phyloP scores from a whole-genome alignment of 1,140 invertebrate species.

The Metopolophium dirhodum region DNA sequence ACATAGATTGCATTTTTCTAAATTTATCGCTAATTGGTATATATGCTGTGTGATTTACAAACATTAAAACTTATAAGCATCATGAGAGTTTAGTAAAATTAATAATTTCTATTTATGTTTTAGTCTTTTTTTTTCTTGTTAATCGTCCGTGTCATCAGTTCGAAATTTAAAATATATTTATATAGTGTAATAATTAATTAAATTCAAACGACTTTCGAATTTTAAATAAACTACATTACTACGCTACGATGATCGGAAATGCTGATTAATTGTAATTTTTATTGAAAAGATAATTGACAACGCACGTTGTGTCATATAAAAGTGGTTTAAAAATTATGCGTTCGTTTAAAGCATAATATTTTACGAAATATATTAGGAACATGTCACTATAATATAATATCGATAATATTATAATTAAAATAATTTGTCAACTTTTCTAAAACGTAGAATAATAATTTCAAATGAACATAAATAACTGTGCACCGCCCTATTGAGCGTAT shows the following conservation, averaged over 20 bases:
- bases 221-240: constrained; percentile 31
- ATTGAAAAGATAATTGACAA: background rate
- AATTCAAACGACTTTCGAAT: constrained; percentile 17
- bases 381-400: background rate
- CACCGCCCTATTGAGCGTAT: background rate
- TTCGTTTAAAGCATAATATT: constrained; percentile 21
- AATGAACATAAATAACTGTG: constrained; percentile 9
- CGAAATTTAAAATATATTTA: constrained; percentile 19
- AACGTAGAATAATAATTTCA: constrained; percentile 19
- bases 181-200: background rate
- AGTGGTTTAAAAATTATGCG: constrained; percentile 15
- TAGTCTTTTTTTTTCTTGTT: background rate
- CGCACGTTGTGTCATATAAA: background rate
- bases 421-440: constrained; percentile 5
- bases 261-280: constrained; percentile 19
- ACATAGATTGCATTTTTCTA: background rate
- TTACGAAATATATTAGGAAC: background rate
- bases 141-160: background rate
- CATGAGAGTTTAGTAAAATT: background rate
- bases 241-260: background rate
- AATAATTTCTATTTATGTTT: background rate
- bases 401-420: background rate
- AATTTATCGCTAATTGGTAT: background rate
- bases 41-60: background rate
- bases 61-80: background rate